A percentile compares a stretch with the other conserved stretches of the same genome.
These are phyloP conservation scores for Teleogryllus occipitalis DNA, from an alignment of 1,140 invertebrate genomes.

Conservation along the genomic window DNA sequence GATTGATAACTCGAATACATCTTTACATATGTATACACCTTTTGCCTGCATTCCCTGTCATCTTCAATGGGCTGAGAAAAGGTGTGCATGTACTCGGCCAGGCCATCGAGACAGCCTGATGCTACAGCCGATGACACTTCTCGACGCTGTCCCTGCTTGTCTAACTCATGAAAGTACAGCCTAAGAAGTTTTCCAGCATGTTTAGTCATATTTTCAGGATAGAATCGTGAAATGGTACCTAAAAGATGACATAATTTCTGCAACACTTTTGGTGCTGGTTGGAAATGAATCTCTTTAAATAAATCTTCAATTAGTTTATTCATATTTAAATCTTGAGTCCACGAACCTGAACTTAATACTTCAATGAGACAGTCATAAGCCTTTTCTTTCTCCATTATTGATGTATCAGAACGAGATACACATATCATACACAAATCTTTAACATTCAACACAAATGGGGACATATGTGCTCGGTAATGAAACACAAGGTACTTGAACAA, in stretches of 20 bases:
- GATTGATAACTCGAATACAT: neutral
- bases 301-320: neutral
- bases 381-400: neutral
- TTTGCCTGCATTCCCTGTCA: neutral
- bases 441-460: neutral
- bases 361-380: neutral
- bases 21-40: neutral
- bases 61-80: neutral
- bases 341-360: neutral
- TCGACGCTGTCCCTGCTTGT: neutral
- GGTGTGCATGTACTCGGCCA: neutral
- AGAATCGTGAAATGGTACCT: neutral
- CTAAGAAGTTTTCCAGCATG: neutral
- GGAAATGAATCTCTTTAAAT: neutral
- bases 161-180: neutral
- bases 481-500: neutral
- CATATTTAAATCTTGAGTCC: neutral
- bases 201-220: neutral
- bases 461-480: neutral
- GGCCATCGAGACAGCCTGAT: neutral
- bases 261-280: neutral
- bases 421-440: neutral
- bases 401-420: neutral
- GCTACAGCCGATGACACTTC: neutral
- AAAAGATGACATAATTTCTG: neutral